Percentiles rank a stretch among this genome's conserved stretches.
Evolutionary conservation across 2,797 vertebrate genomes (phyloP).

Genomic region (Spinus pinus): DNA sequence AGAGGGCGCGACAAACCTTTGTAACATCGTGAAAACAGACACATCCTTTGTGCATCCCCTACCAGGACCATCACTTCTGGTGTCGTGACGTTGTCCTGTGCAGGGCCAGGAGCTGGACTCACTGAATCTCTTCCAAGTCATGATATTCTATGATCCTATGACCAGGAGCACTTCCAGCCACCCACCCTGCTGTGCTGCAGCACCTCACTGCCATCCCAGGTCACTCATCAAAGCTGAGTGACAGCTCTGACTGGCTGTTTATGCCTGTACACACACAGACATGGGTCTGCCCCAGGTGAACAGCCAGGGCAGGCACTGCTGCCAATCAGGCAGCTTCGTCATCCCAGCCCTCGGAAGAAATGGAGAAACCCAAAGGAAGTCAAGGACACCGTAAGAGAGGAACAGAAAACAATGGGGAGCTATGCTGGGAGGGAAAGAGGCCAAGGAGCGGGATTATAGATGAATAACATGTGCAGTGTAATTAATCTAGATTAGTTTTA

Average conservation of each 20-base stretch:
- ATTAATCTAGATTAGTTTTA: slow-evolving; percentile 48
- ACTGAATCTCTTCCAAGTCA: not conserved
- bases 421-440: not conserved
- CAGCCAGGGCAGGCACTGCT: fast-evolving
- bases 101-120: not conserved
- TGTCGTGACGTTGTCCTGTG: not conserved
- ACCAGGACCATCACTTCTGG: too few relatives aligned
- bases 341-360: not conserved
- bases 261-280: fast-evolving
- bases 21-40: not conserved
- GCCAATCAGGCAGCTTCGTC: not conserved
- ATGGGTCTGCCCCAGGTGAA: not conserved
- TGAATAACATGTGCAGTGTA: not conserved
- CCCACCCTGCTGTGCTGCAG: not conserved
- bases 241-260: not conserved
- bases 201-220: not conserved
- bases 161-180: not conserved
- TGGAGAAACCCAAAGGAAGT: not conserved
- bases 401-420: not conserved
- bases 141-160: not conserved
- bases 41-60: not conserved
- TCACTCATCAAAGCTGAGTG: not conserved
- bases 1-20: not conserved
- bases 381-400: not conserved
- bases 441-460: not conserved